phyloP scores from a whole-genome alignment of 2,888 invertebrate species.

The Leptinotarsa rubiginosa region DNA sequence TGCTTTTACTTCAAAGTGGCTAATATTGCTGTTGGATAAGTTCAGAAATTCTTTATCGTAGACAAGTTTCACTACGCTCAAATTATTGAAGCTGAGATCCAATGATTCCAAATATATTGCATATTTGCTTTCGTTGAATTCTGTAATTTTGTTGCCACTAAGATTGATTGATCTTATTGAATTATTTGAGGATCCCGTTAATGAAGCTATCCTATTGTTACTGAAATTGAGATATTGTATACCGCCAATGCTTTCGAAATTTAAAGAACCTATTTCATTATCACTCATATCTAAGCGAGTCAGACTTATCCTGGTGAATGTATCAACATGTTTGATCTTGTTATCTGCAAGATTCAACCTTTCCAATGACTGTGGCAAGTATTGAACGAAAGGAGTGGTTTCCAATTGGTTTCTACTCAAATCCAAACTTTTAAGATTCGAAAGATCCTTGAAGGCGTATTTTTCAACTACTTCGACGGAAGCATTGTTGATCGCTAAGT shows the following conservation, averaged over 20 bases:
- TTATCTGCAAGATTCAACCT: slow-evolving; percentile 26
- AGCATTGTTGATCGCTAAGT: slow-evolving; percentile 19
- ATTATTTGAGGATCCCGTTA: neutral
- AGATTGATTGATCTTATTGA: neutral
- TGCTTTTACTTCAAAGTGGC: neutral
- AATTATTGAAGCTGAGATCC: slow-evolving; percentile 33
- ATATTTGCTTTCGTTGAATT: slow-evolving; percentile 26
- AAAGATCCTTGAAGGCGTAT: slow-evolving; percentile 23
- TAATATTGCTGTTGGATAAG: slow-evolving; percentile 2
- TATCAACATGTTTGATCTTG: slow-evolving; percentile 13
- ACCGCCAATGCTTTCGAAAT: neutral
- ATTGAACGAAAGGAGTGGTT: slow-evolving; percentile 11
- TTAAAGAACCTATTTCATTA: neutral
- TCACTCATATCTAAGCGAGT: slow-evolving; percentile 8
- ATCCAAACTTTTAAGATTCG: slow-evolving; percentile 21
- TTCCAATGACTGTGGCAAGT: neutral
- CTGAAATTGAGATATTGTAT: slow-evolving; percentile 1
- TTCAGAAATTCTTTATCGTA: neutral
- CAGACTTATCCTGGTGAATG: neutral
- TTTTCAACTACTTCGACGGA: slow-evolving; percentile 11
- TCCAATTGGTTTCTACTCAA: slow-evolving; percentile 28
- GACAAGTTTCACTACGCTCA: neutral
- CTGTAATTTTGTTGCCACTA: slow-evolving; percentile 27
- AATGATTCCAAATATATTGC: neutral
- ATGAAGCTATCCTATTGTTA: slow-evolving; percentile 3